These are phyloP conservation scores for Acyrthosiphon pisum DNA, from an alignment of 1,140 invertebrate genomes.

Conservation along the genomic window DNA sequence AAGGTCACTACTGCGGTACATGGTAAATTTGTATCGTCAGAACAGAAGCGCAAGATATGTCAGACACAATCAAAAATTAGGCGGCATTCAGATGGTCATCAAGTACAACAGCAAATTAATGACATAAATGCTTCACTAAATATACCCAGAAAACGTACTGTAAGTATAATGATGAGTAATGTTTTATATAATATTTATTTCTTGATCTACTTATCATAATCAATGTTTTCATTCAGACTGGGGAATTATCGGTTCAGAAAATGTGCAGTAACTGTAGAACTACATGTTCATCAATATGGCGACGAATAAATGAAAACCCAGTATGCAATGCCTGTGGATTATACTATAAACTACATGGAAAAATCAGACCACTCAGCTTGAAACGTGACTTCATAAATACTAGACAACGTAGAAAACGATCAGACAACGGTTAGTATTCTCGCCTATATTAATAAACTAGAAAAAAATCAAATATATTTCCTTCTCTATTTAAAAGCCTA, in stretches of 20 bases:
- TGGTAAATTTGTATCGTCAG: constrained; percentile 46
- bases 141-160: constrained; percentile 41
- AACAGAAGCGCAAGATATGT: constrained; percentile 44
- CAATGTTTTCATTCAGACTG: constrained; percentile 22
- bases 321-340: constrained; percentile 58
- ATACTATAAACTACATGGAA: constrained; percentile 58
- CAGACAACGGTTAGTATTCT: constrained; percentile 58
- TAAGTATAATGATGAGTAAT: neutral
- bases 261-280: constrained; percentile 57
- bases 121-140: constrained; percentile 54
- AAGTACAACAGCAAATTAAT: constrained; percentile 44
- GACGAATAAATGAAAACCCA: constrained; percentile 54
- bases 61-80: constrained; percentile 48
- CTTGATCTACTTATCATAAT: neutral
- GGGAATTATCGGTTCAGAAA: constrained; percentile 53
- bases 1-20: constrained; percentile 41
- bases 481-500: constrained; percentile 38
- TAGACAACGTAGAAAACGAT: constrained; percentile 57
- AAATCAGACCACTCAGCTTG: constrained; percentile 56
- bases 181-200: neutral
- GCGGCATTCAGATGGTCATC: constrained; percentile 45
- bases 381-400: constrained; percentile 55
- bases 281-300: constrained; percentile 57
- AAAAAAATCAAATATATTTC: constrained; percentile 27
- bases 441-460: constrained; percentile 33